Evolutionary conservation across 2,797 vertebrate genomes (phyloP).

Genomic region (Danionella dracula): DNA sequence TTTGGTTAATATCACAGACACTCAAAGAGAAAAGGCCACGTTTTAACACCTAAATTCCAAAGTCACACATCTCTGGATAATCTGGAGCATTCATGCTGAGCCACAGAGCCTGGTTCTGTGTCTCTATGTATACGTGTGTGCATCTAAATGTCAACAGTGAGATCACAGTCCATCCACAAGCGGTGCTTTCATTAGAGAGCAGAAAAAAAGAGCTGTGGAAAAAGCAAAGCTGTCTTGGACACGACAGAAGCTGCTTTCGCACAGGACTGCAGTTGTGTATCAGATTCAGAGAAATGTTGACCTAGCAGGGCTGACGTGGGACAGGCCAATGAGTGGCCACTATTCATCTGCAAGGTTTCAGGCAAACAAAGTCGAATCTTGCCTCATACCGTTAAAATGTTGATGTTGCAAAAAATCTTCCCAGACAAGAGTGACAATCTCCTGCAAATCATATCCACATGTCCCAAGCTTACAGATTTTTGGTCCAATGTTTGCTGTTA

Average conservation of each 20-base stretch:
- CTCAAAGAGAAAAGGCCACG: not conserved
- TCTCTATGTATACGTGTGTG: constrained; percentile 31
- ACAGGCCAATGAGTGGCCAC: not conserved
- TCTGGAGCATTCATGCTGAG: constrained; percentile 60
- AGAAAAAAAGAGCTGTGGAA: constrained; percentile 52
- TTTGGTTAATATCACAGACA: constrained; percentile 53
- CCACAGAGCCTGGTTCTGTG: constrained; percentile 62
- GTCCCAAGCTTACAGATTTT: no score
- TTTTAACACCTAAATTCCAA: constrained; percentile 6
- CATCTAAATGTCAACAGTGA: constrained; percentile 65
- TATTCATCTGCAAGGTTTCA: constrained; percentile 3
- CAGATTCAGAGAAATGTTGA: constrained; percentile 58
- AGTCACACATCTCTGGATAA: constrained; percentile 48
- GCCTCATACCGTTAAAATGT: no score
- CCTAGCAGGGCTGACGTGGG: constrained; percentile 51
- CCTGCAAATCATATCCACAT: no score
- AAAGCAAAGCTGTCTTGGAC: constrained; percentile 59
- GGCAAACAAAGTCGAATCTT: no score
- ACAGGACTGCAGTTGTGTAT: constrained; percentile 53
- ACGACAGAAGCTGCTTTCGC: constrained; percentile 52
- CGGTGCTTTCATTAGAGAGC: constrained; percentile 64
- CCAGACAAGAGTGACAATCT: no score
- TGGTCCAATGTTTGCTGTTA: no score
- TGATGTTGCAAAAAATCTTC: no score
- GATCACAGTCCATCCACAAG: constrained; percentile 60